Base-by-base conservation (phyloP, 2,888 invertebrate genomes). In the Hirtodrosophila duncani region DNA sequence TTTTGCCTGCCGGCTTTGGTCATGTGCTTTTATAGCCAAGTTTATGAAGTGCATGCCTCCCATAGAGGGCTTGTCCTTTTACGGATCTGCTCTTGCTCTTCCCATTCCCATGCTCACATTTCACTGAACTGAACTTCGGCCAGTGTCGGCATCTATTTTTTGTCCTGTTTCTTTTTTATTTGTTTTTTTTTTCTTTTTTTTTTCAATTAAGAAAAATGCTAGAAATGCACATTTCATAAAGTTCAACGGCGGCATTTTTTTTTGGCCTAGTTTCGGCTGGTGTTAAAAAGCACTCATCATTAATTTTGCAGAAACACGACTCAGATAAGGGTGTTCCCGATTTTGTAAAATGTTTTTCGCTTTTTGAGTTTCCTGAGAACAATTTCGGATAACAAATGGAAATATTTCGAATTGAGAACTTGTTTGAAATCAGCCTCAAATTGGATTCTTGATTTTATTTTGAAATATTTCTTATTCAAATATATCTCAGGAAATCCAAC, bases 1-100 rank as follows among this genome's bases (percentile, higher is more conserved):
- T 34, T 49, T 13, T 27, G 20, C 27, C 33, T 48, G 31, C 49
- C 67, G 41, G 51, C 67, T 75, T 74, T 74, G 72, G 72, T 67
- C 72, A 74, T 74, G 72, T 69, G 69, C 75, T 67, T 75, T 75
- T 72, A 71, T 75, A 75, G 69, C 67, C 74, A 71, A 68, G 70
- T 71, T 72, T 72, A 72, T 72, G 72, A 72, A 72, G 72, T 72
- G 75, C 71, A 65, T 59, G 53, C 66, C 65, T 65, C 36, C 42
- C 67, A 64, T 57, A 63, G 64, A 57, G 60, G 51, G 51, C 53
- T 67, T 57, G 52, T 74, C 72, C 75, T 72, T 74, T 74, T 75
- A 74, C 63, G 75, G 71, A 24, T 24, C 13, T 18, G 20, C 33
- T 30, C 9, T n/a, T n/a, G n/a, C n/a, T n/a, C n/a, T n/a, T n/a